These are phyloP conservation scores for Phacellophora camtschatica DNA, from an alignment of 30 jellyfish, hydroid and myxozoan species.

Conservation along the genomic window DNA sequence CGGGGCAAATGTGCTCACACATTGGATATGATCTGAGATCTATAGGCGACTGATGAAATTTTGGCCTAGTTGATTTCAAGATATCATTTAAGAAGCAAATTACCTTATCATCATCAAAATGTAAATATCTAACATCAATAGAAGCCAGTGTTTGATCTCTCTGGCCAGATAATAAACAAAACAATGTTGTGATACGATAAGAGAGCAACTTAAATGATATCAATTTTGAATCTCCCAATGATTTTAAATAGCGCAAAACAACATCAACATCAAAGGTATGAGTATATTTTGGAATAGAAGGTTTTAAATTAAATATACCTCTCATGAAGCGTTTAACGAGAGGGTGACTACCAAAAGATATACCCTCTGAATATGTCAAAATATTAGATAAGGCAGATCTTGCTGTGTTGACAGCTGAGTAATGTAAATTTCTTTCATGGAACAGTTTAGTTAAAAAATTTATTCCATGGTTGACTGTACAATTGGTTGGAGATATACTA, in stretches of 20 bases:
- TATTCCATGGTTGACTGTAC: background rate
- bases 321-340: background rate
- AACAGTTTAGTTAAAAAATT: background rate
- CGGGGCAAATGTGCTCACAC: constrained; percentile 10
- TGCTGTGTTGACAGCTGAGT: constrained; percentile 13
- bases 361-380: background rate
- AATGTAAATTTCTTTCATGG: background rate
- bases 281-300: constrained; percentile 9
- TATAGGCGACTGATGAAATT: constrained; percentile 31
- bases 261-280: background rate
- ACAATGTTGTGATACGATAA: background rate
- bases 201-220: background rate
- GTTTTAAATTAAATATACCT: constrained; percentile 2
- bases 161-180: constrained; percentile 11
- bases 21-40: background rate
- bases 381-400: constrained; percentile 29
- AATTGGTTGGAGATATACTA: background rate
- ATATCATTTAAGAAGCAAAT: background rate
- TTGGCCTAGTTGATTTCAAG: constrained; percentile 29
- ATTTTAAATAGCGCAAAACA: background rate
- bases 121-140: background rate
- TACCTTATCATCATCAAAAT: background rate
- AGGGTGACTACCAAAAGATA: background rate
- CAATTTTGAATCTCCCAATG: background rate
- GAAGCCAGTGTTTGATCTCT: background rate